Evolutionary conservation across 2,797 vertebrate species (phyloP).

Genomic region (Lutra lutra): DNA sequence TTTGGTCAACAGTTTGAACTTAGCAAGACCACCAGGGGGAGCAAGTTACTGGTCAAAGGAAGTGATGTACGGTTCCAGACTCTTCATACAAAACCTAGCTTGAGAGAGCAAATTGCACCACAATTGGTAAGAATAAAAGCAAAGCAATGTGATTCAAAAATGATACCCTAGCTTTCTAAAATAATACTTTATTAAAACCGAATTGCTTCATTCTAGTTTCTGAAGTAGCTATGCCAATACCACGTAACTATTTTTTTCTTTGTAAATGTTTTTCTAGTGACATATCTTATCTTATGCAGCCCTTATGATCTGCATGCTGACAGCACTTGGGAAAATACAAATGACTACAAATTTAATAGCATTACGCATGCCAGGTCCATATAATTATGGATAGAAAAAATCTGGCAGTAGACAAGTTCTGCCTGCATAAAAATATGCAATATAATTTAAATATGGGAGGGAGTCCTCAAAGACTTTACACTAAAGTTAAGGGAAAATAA

Average conservation of each 20-base stretch:
- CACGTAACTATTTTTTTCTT: neutral
- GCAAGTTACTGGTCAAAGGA: slow-evolving; percentile 66
- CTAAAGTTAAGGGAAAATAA: neutral
- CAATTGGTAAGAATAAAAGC: neutral
- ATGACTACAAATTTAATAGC: neutral
- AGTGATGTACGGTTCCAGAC: neutral
- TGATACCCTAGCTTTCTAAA: neutral
- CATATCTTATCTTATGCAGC: neutral
- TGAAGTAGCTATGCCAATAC: neutral
- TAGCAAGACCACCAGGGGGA: slow-evolving; percentile 71
- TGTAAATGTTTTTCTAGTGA: neutral
- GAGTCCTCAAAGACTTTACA: neutral
- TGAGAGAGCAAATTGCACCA: neutral
- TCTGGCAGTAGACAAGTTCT: neutral
- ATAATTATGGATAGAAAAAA: neutral
- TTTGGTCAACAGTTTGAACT: slow-evolving; percentile 42
- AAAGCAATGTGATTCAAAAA: neutral
- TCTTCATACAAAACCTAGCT: neutral
- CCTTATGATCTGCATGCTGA: neutral
- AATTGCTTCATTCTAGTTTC: neutral
- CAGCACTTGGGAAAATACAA: neutral
- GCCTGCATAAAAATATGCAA: neutral
- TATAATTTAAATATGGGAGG: neutral
- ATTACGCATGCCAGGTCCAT: neutral
- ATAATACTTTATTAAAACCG: neutral